Conservation (phyloP, 2,888 invertebrate genomes). For the Pemphredon lugubris region DNA sequence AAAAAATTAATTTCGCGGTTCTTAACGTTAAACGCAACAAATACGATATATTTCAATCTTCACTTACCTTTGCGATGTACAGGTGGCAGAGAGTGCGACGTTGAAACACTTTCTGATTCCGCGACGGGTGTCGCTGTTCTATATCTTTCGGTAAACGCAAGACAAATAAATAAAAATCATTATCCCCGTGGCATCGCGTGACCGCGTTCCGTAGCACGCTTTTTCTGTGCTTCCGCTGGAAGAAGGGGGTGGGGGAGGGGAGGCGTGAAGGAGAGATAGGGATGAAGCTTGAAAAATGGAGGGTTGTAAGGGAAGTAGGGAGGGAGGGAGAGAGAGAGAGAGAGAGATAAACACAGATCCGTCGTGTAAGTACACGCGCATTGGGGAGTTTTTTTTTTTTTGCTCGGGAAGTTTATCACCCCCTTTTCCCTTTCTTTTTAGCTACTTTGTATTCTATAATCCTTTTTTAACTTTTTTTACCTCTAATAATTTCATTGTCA, state of each 20-base stretch:
- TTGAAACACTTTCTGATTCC: conserved; percentile 5
- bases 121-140: not conserved
- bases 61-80: conserved; percentile 31
- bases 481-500: no score
- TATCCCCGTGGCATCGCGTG: conserved; percentile 41
- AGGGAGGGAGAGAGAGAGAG: not conserved
- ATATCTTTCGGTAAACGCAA: conserved; percentile 10
- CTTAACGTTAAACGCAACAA: no score
- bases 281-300: not conserved
- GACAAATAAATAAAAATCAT: conserved; percentile 48
- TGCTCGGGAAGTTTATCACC: no score
- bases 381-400: no score
- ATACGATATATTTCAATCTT: conserved; percentile 22
- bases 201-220: conserved; percentile 30
- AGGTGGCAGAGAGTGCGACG: conserved; percentile 8
- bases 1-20: no score
- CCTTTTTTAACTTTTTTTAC: no score
- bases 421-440: no score
- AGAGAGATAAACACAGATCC: not conserved
- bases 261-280: not conserved
- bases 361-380: no score
- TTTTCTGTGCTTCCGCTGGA: not conserved
- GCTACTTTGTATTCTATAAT: no score
- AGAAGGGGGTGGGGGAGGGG: not conserved
- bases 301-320: not conserved